Evolutionary conservation across 2,797 vertebrate genomes (phyloP).

Genomic region (Thalassophryne amazonica): DNA sequence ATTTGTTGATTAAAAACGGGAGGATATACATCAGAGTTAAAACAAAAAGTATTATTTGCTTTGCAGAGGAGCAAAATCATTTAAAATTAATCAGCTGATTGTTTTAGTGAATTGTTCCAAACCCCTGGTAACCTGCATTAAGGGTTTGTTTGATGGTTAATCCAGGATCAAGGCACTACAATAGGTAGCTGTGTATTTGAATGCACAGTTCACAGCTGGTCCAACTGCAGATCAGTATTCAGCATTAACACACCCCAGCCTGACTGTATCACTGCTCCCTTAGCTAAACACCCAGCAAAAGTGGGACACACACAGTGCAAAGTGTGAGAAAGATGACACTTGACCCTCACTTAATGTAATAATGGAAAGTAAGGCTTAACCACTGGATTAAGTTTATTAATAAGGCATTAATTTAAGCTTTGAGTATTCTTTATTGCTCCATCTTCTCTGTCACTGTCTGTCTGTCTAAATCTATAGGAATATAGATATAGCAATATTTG

Average conservation of each 20-base stretch:
- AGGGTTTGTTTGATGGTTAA: constrained; percentile 74
- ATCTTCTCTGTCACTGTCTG: no score
- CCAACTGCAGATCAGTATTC: constrained; percentile 46
- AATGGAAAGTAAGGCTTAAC: constrained; percentile 48
- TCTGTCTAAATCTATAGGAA: no score
- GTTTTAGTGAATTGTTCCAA: constrained; percentile 75
- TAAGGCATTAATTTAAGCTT: constrained; percentile 17
- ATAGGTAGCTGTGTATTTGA: constrained; percentile 66
- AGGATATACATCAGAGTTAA: constrained; percentile 54
- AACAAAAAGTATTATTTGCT: constrained; percentile 75
- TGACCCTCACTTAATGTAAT: constrained; percentile 42
- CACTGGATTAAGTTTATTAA: constrained; percentile 41
- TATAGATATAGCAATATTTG: no score
- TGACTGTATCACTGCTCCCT: constrained; percentile 16
- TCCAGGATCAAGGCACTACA: constrained; percentile 78
- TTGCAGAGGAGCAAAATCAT: constrained; percentile 72
- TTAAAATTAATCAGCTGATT: constrained; percentile 85
- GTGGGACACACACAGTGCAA: constrained; percentile 37
- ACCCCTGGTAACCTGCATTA: constrained; percentile 76
- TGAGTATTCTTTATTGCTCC: no score
- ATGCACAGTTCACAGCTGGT: constrained; percentile 59
- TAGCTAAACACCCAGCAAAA: constrained; percentile 43
- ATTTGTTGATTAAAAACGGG: constrained; percentile 83
- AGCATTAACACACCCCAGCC: constrained; percentile 24
- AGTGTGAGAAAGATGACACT: constrained; percentile 32